Conservation (phyloP, 2,797 vertebrate genomes). For the Manis pentadactyla region DNA sequence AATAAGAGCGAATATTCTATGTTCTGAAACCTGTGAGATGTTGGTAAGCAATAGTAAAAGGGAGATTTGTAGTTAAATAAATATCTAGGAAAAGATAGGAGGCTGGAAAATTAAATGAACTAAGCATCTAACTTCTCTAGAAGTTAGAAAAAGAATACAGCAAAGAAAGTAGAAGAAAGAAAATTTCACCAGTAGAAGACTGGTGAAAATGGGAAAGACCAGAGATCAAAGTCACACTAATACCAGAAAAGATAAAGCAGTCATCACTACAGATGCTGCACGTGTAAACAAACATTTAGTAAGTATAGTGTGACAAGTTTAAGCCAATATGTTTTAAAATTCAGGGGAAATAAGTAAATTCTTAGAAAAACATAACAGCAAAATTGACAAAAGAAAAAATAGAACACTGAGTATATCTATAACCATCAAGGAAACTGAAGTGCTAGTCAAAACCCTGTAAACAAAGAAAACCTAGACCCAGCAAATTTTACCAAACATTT, state of each 20-base stretch:
- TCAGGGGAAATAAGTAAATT: too few species aligned
- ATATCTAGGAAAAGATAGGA: constrained; percentile 14
- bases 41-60: background rate
- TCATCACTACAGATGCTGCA: too few species aligned
- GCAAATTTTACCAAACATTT: background rate
- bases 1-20: constrained; percentile 41
- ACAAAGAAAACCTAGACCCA: constrained; percentile 36
- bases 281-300: too few species aligned
- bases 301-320: too few species aligned
- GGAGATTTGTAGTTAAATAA: constrained; percentile 20
- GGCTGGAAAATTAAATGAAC: constrained; percentile 38
- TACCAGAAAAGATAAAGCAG: too few species aligned
- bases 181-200: background rate
- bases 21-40: background rate
- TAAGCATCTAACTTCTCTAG: background rate
- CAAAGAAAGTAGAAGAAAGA: background rate
- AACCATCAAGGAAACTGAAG: background rate
- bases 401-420: too few species aligned
- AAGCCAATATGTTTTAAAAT: too few species aligned
- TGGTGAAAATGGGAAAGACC: constrained; percentile 24
- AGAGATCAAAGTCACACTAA: background rate
- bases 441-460: constrained; percentile 14
- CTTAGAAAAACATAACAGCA: too few species aligned
- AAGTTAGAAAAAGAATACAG: background rate
- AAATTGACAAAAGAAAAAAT: too few species aligned